These are phyloP conservation scores for Drosophila neonasuta DNA, from an alignment of 2,888 invertebrate genomes.

Conservation along the genomic window DNA sequence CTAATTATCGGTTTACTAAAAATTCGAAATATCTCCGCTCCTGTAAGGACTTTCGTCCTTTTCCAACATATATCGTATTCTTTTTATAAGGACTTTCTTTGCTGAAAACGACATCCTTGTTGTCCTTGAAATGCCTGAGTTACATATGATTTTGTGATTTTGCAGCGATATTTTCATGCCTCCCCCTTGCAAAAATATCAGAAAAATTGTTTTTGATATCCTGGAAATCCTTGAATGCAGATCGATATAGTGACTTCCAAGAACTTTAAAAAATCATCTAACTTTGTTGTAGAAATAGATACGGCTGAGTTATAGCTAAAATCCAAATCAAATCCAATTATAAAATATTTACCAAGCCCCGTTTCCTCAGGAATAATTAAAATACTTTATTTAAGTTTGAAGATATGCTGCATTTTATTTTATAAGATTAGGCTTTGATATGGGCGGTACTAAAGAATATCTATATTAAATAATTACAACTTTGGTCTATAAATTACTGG, in stretches of 20 bases:
- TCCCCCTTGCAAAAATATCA: neutral
- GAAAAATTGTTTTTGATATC: neutral
- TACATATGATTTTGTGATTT: neutral
- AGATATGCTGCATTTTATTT: too few species aligned
- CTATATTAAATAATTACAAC: too few species aligned
- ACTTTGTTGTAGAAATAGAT: neutral
- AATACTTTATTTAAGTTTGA: too few species aligned
- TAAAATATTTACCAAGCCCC: too few species aligned
- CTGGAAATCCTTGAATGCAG: slow-evolving; percentile 4
- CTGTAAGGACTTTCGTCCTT: slow-evolving; percentile 10
- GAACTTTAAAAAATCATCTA: neutral
- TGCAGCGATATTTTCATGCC: neutral
- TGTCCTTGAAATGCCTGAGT: neutral
- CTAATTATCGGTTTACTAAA: neutral
- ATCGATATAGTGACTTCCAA: neutral
- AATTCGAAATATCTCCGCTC: neutral
- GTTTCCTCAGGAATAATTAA: too few species aligned
- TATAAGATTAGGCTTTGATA: too few species aligned
- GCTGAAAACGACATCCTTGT: neutral
- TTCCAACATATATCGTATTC: neutral
- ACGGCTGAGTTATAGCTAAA: too few species aligned
- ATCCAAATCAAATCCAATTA: too few species aligned
- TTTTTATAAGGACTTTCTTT: neutral
- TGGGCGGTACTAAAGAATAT: too few species aligned
- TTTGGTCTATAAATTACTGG: too few species aligned